These are phyloP conservation scores for Tenthredo amoena DNA, from an alignment of 2,888 invertebrate species.

Conservation along the genomic window DNA sequence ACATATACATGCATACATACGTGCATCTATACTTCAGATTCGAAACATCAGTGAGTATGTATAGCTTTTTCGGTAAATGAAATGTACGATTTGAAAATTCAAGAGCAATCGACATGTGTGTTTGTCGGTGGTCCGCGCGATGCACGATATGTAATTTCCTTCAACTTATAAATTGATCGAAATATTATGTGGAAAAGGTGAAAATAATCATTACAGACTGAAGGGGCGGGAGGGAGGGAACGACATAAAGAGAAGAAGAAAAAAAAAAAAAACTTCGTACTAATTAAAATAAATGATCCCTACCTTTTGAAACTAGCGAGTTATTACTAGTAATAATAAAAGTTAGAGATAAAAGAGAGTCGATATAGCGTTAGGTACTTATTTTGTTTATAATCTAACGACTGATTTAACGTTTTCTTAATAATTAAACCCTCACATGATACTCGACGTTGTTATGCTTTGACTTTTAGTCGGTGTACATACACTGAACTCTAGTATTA, in stretches of 20 bases:
- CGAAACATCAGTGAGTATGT: background rate
- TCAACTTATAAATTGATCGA: background rate
- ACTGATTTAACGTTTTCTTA: background rate
- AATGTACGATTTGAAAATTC: background rate
- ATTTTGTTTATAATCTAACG: background rate
- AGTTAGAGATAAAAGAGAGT: background rate
- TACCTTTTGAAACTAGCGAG: background rate
- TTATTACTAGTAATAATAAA: background rate
- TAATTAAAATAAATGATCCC: background rate
- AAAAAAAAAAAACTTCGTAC: background rate
- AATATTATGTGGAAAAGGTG: background rate
- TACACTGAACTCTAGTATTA: slow-evolving; percentile 27
- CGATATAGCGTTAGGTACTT: background rate
- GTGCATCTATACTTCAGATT: background rate
- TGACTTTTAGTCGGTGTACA: slow-evolving; percentile 10
- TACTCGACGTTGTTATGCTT: slow-evolving; percentile 5
- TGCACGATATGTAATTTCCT: background rate
- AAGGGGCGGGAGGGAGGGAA: background rate
- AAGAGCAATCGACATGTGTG: background rate
- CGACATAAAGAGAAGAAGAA: background rate
- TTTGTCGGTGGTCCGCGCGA: background rate
- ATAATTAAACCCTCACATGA: background rate
- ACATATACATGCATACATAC: background rate
- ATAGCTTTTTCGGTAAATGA: background rate
- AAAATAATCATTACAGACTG: background rate